phyloP scores from a whole-genome alignment of 1,140 invertebrate species.

The Drosophila lowei region DNA sequence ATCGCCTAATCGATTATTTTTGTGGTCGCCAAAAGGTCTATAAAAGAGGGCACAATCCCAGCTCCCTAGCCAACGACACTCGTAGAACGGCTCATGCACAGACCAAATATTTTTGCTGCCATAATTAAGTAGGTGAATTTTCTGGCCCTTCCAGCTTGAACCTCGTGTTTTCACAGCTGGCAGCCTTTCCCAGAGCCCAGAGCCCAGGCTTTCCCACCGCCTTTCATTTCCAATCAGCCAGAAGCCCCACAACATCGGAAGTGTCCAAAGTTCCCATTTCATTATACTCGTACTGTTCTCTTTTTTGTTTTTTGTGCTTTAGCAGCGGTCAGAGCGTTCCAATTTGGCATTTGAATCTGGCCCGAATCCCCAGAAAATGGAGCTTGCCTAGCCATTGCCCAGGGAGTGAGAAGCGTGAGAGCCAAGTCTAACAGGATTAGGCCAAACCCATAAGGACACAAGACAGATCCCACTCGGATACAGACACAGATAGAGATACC shows the following conservation, averaged over 20 bases:
- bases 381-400: constrained; percentile 34
- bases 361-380: constrained; percentile 40
- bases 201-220: constrained; percentile 7
- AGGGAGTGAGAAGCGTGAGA: background rate
- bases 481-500: constrained; percentile 1
- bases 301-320: constrained; percentile 30
- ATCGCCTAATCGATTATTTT: constrained; percentile 8
- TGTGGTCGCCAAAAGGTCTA: background rate
- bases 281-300: constrained; percentile 26
- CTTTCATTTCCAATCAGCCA: constrained; percentile 57
- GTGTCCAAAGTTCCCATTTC: constrained; percentile 52
- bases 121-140: constrained; percentile 45
- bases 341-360: constrained; percentile 51
- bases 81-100: constrained; percentile 5
- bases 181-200: constrained; percentile 54
- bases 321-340: constrained; percentile 61
- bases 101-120: constrained; percentile 53
- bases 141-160: constrained; percentile 12
- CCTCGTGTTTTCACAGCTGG: constrained; percentile 68
- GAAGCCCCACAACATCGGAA: constrained; percentile 72
- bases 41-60: constrained; percentile 30
- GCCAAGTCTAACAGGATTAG: constrained; percentile 37
- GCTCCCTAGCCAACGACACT: too few species aligned
- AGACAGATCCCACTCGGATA: constrained; percentile 12
- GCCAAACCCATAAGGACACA: constrained; percentile 33